Base-by-base conservation (phyloP, 2,888 invertebrate genomes). In the Caradrina kadenii region DNA sequence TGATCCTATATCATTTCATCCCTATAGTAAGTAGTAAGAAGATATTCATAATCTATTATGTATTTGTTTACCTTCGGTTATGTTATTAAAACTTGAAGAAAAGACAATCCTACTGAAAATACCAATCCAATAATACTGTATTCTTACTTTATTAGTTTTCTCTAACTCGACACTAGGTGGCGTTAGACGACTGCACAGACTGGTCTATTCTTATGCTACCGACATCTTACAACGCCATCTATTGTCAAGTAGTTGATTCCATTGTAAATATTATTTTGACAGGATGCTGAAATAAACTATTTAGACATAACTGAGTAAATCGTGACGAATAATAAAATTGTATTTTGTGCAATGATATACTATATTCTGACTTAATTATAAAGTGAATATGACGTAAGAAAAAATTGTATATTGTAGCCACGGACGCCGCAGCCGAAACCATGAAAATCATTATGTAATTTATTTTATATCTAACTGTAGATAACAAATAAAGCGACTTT, bases 381-480 rank as follows among this genome's bases (percentile, higher is more conserved):
- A 84, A 79, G 71, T 63, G 70, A 84, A 78, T 87, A 85, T 83
- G 81, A 81, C 86, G 78, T 80, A 88, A 86, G 87, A 88, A 84
- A 13, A 85, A 87, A 84, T 73, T 87, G 87, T 89, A 87, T 85
- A 87, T 88, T 83, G 86, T 89, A 88, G 86, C 82, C 85, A 87
- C 86, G 88, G 90, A 89, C 90, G 90, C 91, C 89, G 91, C 92
- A 88, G 90, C 91, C 89, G 92, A 88, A 87, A 77, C 76, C 83
- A 88, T 86, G 83, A 85, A 88, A 91, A 91, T 87, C 90, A 92
- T 91, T 91, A 91, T 95, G 94, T 96, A 96, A 95, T 95, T 95
- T 95, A 95, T 95, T 95, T 95, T 95, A 96, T 95, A 94, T 94
- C 93, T 95, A 94, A 94, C 91, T 96, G 95, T 96, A 96, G 96